A percentile compares a stretch with the other conserved stretches of the same genome.
phyloP scores from a whole-genome alignment of 1,140 invertebrate genomes.

The Onthophagus taurus region DNA sequence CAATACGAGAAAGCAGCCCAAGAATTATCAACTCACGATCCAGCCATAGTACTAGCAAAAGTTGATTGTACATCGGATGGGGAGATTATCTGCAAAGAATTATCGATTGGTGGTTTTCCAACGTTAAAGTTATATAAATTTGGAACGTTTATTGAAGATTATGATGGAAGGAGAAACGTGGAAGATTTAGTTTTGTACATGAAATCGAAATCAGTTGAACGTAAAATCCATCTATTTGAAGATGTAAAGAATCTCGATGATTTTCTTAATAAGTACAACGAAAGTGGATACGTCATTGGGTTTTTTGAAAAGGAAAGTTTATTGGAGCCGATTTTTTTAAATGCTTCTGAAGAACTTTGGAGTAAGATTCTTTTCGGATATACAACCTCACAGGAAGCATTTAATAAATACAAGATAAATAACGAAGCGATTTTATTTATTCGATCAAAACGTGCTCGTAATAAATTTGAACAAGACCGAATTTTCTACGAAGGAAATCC shows the following conservation, averaged over 20 bases:
- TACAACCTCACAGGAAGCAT: background rate
- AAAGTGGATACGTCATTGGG: background rate
- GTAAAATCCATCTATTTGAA: background rate
- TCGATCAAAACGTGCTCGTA: background rate
- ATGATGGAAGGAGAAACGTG: background rate
- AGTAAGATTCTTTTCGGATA: background rate
- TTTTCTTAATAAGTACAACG: background rate
- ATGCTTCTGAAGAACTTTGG: background rate
- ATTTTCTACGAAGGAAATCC: conserved; percentile 1
- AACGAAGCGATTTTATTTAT: background rate
- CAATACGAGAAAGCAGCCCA: background rate
- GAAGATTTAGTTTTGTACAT: background rate
- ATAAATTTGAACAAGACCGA: conserved; percentile 4
- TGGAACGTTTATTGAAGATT: background rate
- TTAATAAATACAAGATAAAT: conserved; percentile 1
- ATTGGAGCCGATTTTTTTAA: background rate
- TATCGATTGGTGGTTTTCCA: background rate
- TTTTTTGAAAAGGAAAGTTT: conserved; percentile 2
- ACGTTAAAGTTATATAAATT: background rate
- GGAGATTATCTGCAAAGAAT: background rate
- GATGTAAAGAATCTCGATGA: background rate
- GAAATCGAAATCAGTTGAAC: background rate
- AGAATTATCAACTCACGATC: background rate
- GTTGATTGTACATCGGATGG: conserved; percentile 1
- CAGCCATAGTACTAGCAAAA: background rate